Evolutionary conservation across 2,113 vertebrate species (phyloP).

Genomic region (Electrona antarctica): DNA sequence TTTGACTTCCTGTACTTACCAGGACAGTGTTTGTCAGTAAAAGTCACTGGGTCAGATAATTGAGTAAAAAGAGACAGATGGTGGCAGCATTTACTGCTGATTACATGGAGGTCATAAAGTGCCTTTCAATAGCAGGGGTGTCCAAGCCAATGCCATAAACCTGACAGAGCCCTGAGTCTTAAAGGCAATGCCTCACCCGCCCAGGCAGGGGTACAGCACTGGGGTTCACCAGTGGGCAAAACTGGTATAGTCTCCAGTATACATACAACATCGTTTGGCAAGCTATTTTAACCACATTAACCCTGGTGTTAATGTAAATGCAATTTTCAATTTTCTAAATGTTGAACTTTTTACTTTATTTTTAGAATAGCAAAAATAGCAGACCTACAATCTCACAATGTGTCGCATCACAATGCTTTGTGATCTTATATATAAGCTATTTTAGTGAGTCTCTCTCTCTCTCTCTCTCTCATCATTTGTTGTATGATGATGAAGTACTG

Average conservation of each 20-base stretch:
- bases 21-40: constrained; percentile 73
- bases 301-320: too few species aligned
- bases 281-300: too few species aligned
- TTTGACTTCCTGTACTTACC: constrained; percentile 65
- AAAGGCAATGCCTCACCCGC: constrained; percentile 38
- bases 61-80: constrained; percentile 81
- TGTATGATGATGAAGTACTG: too few species aligned
- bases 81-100: constrained; percentile 80
- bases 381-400: too few species aligned
- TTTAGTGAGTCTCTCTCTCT: too few species aligned
- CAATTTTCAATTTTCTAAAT: too few species aligned
- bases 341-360: too few species aligned
- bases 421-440: too few species aligned
- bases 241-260: not conserved
- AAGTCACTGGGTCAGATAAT: constrained; percentile 80
- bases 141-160: constrained; percentile 67
- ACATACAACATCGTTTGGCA: not conserved
- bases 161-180: constrained; percentile 62
- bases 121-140: constrained; percentile 65
- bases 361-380: too few species aligned
- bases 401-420: too few species aligned
- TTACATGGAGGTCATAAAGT: constrained; percentile 79
- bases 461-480: too few species aligned
- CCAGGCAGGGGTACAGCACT: constrained; percentile 23
- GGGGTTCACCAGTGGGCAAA: not conserved